Base-by-base conservation (phyloP, 23 tunicate species). In the Corella eumyota region DNA sequence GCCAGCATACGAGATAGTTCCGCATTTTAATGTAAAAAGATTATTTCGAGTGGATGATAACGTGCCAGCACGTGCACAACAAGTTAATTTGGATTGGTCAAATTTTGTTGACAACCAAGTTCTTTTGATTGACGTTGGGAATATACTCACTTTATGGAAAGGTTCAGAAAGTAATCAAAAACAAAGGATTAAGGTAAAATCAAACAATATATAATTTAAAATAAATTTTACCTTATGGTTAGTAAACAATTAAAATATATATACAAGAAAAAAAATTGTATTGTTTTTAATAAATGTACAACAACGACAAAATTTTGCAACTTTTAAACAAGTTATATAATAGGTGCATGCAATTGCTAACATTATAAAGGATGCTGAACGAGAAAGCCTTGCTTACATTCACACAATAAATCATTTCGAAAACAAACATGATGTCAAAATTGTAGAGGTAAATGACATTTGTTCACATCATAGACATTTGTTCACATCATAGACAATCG, bases 1-100 rank as follows among this genome's bases (percentile, higher is more conserved):
- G 20, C 25, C 15, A 54, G 23, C 29, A 3, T 54, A 60, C 45
- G 57, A 51, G 23, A 19, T 25, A n/a, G 19, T 66, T 30, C 59
- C 71, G 2, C 58, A 66, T 50, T 66, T 49, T 50, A 30, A 66
- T 59, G 71, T 66, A n/a, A 48, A 66, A 25, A 58, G 71, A 1
- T 13, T 66, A 5, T 66, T 66, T 24, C 71, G 24, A 22, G 71
- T 66, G 33, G 21, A 26, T 32, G 57, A 33, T 5, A 29, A 50
- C 11, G 25, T 66, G 34, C 71, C 71, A 15, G 52, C 71, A 30
- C 58, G 71, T 6, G 71, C 71, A n/a, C 27, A 29, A 4, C 55
- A 66, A 27, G 59, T 66, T 31, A 59, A 50, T 2, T 66, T 30
- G 49, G 5, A 4, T 11, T 66, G 71, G 71, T 40, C 25, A 49